These are phyloP conservation scores for Caenorhabditis doughertyi DNA, from an alignment of 2,888 invertebrate genomes.

Conservation along the genomic window DNA sequence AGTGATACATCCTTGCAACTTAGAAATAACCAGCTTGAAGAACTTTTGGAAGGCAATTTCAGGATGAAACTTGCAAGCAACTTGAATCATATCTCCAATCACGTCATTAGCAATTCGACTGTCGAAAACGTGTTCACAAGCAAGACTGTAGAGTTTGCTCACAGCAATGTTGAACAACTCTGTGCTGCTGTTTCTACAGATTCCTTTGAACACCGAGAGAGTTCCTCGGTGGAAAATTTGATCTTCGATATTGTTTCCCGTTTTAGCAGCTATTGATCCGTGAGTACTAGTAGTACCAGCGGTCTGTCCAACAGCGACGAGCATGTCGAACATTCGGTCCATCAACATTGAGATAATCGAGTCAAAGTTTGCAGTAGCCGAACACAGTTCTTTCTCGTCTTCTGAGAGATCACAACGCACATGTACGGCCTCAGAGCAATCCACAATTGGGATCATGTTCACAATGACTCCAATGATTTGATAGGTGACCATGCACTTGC, in stretches of 20 bases:
- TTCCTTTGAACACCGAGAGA: conserved; percentile 69
- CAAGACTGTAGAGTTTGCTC: conserved; percentile 88
- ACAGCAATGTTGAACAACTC: conserved; percentile 86
- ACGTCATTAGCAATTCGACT: conserved; percentile 90
- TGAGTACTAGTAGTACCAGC: conserved; percentile 58
- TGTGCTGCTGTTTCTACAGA: conserved; percentile 66
- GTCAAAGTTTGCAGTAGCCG: conserved; percentile 91
- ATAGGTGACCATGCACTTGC: conserved; percentile 84
- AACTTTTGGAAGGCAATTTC: conserved; percentile 76
- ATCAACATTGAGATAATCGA: conserved; percentile 92
- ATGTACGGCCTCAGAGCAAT: conserved; percentile 89
- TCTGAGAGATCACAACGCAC: conserved; percentile 88
- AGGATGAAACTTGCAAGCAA: conserved; percentile 83
- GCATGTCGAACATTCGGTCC: conserved; percentile 85
- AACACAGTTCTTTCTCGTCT: conserved; percentile 88
- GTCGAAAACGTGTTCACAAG: conserved; percentile 89
- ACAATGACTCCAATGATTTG: conserved; percentile 86
- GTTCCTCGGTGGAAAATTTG: conserved; percentile 69
- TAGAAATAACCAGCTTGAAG: conserved; percentile 73
- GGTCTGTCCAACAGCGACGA: conserved; percentile 64
- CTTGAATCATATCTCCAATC: conserved; percentile 88
- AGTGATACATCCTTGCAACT: conserved; percentile 71
- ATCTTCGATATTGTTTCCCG: conserved; percentile 67
- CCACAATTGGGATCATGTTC: conserved; percentile 90
- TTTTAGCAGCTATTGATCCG: conserved; percentile 60